Percentiles rank a stretch among this genome's conserved stretches.
Evolutionary conservation across 2,888 invertebrate species (phyloP).

Genomic region (Philereme transversata): DNA sequence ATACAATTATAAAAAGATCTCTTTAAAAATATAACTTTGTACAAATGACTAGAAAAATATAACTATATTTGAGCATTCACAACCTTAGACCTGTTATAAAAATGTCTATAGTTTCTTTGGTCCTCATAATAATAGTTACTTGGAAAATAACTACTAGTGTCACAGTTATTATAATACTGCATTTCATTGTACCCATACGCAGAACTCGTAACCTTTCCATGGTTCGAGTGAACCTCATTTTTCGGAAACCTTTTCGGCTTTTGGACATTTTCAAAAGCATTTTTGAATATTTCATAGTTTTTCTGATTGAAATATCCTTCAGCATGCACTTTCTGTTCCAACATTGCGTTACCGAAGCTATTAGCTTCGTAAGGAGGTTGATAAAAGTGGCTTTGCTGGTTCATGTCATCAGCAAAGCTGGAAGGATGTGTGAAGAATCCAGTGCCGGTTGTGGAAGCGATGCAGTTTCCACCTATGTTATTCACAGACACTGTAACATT

Average conservation of each 20-base stretch:
- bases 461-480: constrained; percentile 88
- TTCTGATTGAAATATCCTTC: constrained; percentile 75
- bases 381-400: constrained; percentile 57
- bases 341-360: constrained; percentile 48
- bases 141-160: constrained; percentile 58
- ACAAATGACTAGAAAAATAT: constrained; percentile 45
- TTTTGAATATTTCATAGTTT: constrained; percentile 85
- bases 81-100: constrained; percentile 66
- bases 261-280: constrained; percentile 81
- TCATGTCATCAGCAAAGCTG: constrained; percentile 64
- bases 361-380: constrained; percentile 51
- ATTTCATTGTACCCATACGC: constrained; percentile 60
- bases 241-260: constrained; percentile 56
- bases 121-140: constrained; percentile 66
- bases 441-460: constrained; percentile 85
- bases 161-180: constrained; percentile 52
- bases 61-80: constrained; percentile 73
- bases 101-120: constrained; percentile 71
- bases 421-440: constrained; percentile 77
- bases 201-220: constrained; percentile 54
- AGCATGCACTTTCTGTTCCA: constrained; percentile 41
- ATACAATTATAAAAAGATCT: constrained; percentile 31
- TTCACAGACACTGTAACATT: constrained; percentile 91
- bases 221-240: constrained; percentile 53
- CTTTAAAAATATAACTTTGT: constrained; percentile 26